A percentile compares a stretch with the other conserved stretches of the same genome.
Conservation (phyloP, 2,888 invertebrate genomes). For the Pyralis farinalis region DNA sequence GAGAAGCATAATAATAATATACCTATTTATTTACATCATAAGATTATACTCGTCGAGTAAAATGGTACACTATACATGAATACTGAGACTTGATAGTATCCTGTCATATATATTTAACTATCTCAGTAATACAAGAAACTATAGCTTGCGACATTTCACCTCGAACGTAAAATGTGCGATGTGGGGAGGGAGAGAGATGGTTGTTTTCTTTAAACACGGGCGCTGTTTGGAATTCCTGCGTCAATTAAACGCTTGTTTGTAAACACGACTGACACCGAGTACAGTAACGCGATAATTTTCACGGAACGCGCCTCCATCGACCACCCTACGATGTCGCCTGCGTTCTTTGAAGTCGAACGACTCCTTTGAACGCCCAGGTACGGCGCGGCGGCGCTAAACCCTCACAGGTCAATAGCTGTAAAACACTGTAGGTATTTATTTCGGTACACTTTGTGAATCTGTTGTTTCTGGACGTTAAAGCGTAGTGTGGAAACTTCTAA, state of each 20-base stretch:
- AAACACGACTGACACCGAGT: conserved; percentile 55
- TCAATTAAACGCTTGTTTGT: conserved; percentile 72
- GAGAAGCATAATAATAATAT: too few species aligned
- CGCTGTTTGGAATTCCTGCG: conserved; percentile 66
- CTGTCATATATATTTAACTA: conserved; percentile 17
- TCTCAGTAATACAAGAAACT: too few species aligned
- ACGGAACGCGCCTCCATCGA: conserved; percentile 48
- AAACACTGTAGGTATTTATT: conserved; percentile 10
- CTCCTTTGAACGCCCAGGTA: conserved; percentile 38
- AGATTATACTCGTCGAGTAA: neutral
- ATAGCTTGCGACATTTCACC: conserved; percentile 25
- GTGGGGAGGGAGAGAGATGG: conserved; percentile 33
- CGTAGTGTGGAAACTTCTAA: conserved; percentile 1
- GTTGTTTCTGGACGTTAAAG: conserved; percentile 3
- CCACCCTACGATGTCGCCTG: conserved; percentile 22
- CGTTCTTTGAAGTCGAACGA: conserved; percentile 41
- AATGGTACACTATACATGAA: too few species aligned
- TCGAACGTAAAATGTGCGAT: conserved; percentile 18
- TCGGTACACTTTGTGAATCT: conserved; percentile 9
- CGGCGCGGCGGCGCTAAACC: conserved; percentile 21
- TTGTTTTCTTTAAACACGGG: conserved; percentile 57
- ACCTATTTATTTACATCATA: too few species aligned
- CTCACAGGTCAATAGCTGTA: conserved; percentile 27
- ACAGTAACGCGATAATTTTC: conserved; percentile 52
- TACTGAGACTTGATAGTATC: conserved; percentile 1